Conservation (phyloP, 2,797 vertebrate genomes). For the Coilia nasus region DNA sequence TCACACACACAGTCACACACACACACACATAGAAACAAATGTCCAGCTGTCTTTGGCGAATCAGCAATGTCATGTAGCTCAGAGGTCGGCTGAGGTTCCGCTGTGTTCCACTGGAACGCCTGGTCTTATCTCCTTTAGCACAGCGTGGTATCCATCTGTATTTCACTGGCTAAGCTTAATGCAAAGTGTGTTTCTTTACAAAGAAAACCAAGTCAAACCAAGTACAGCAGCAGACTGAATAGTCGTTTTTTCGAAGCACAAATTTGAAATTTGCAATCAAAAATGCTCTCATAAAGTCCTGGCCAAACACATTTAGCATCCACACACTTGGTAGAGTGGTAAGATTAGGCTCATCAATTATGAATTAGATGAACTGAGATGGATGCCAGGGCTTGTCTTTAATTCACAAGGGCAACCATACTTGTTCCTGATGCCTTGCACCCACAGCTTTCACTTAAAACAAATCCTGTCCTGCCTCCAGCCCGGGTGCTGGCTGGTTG, state of each 20-base stretch:
- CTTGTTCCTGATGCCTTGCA: background rate
- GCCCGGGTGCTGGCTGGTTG: too few species aligned
- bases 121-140: background rate
- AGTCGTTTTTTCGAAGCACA: too few species aligned
- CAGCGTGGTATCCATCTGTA: background rate
- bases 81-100: background rate
- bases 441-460: background rate
- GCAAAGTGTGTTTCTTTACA: background rate
- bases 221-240: too few species aligned
- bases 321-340: background rate
- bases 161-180: background rate
- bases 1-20: background rate
- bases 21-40: slow-evolving; percentile 7
- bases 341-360: background rate
- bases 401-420: background rate
- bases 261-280: too few species aligned
- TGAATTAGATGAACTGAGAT: background rate
- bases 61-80: background rate
- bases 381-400: background rate
- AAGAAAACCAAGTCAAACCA: background rate
- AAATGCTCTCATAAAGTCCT: background rate
- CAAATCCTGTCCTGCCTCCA: too few species aligned
- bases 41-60: background rate
- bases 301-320: background rate
- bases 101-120: slow-evolving; percentile 3